Percentiles rank a stretch among this genome's conserved stretches.
These are phyloP conservation scores for Melanaphis sacchari DNA, from an alignment of 1,140 invertebrate species.

Conservation along the genomic window DNA sequence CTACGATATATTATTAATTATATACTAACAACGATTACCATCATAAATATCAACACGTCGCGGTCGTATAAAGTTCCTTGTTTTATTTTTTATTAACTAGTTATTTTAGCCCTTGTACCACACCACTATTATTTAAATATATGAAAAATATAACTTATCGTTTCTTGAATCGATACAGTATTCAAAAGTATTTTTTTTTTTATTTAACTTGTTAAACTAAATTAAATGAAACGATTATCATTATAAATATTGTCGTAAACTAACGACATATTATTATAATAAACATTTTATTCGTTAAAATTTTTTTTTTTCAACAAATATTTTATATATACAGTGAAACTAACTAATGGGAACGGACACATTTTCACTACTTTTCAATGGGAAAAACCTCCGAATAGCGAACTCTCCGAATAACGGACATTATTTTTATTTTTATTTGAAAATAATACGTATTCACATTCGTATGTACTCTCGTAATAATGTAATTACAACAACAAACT, in stretches of 20 bases:
- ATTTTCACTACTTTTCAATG: no score
- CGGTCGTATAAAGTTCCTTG: not conserved
- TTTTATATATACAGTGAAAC: no score
- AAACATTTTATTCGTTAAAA: not conserved
- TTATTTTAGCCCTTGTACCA: not conserved
- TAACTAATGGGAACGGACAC: no score
- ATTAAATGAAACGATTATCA: not conserved
- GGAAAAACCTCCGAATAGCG: no score
- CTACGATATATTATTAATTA: not conserved
- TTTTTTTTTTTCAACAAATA: no score
- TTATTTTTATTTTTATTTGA: no score
- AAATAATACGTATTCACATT: no score
- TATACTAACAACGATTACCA: slow-evolving; percentile 11
- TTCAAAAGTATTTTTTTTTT: not conserved
- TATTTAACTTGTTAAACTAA: not conserved
- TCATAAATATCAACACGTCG: slow-evolving; percentile 29
- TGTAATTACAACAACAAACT: no score
- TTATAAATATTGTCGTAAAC: not conserved
- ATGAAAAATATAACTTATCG: not conserved
- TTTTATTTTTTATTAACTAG: slow-evolving; percentile 1
- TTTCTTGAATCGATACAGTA: not conserved
- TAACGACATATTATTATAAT: not conserved
- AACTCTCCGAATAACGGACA: no score
- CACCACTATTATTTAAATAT: not conserved
- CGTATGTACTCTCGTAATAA: no score